Conservation (phyloP, 2,113 vertebrate genomes). For the Hiodon alosoides region DNA sequence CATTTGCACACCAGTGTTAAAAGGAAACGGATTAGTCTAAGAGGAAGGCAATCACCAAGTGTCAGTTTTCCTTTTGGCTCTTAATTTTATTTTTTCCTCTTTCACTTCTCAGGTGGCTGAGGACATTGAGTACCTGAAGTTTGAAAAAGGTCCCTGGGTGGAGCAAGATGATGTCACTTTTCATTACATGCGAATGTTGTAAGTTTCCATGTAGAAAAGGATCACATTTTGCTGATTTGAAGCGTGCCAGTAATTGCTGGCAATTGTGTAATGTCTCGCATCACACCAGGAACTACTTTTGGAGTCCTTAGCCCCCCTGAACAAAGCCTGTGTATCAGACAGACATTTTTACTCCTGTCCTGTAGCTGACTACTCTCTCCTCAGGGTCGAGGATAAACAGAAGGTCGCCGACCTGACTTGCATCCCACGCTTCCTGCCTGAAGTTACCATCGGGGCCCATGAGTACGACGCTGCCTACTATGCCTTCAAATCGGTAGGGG, state of each 20-base stretch:
- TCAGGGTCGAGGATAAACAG: slow-evolving; percentile 56
- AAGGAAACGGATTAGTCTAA: neutral
- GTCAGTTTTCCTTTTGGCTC: neutral
- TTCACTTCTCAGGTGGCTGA: slow-evolving; percentile 13
- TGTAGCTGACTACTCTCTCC: neutral
- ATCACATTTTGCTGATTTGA: too few relatives aligned
- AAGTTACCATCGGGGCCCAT: slow-evolving; percentile 73
- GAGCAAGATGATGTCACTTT: slow-evolving; percentile 18
- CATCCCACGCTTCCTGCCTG: slow-evolving; percentile 73
- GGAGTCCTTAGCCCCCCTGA: too few relatives aligned
- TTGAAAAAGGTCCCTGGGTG: slow-evolving; percentile 19
- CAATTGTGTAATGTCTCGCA: too few relatives aligned
- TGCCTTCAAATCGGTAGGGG: slow-evolving; percentile 40
- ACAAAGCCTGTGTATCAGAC: neutral
- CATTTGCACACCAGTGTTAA: neutral
- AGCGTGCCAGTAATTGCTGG: too few relatives aligned
- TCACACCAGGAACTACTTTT: too few relatives aligned
- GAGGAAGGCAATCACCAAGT: neutral
- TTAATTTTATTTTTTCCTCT: neutral
- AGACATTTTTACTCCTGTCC: neutral
- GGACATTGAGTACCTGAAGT: slow-evolving; percentile 25
- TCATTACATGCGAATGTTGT: slow-evolving; percentile 23
- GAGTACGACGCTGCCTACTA: slow-evolving; percentile 61
- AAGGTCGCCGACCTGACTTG: slow-evolving; percentile 50
- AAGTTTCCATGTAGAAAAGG: neutral